Conservation (phyloP, 2,888 invertebrate species). For the Dynastes grantii region DNA sequence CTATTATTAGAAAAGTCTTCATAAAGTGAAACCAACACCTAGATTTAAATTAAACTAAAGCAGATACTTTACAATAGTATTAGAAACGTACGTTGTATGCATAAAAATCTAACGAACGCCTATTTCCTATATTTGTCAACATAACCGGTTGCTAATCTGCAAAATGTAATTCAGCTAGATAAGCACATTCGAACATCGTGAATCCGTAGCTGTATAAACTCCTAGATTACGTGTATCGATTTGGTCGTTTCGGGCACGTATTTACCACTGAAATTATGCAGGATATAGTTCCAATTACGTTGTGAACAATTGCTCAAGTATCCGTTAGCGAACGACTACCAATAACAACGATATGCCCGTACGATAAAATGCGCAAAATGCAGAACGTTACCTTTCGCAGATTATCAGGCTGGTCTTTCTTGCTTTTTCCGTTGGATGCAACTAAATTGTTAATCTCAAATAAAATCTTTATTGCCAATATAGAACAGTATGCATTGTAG, state of each 20-base stretch:
- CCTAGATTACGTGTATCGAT: slow-evolving; percentile 44
- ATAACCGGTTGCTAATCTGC: slow-evolving; percentile 24
- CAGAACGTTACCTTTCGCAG: slow-evolving; percentile 44
- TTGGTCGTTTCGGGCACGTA: slow-evolving; percentile 41
- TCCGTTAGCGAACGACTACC: slow-evolving; percentile 40
- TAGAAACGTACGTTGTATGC: no score
- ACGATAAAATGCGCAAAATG: slow-evolving; percentile 38
- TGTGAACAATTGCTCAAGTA: slow-evolving; percentile 44
- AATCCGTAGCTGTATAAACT: slow-evolving; percentile 34
- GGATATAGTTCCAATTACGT: slow-evolving; percentile 45
- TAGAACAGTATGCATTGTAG: slow-evolving; percentile 17
- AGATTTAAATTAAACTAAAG: no score
- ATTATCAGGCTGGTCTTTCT: slow-evolving; percentile 21
- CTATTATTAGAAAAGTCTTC: no score
- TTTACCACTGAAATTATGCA: slow-evolving; percentile 45
- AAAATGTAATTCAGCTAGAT: slow-evolving; percentile 25
- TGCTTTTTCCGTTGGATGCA: slow-evolving; percentile 13
- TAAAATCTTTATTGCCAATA: slow-evolving; percentile 40
- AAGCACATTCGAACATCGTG: slow-evolving; percentile 34
- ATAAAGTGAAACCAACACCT: no score
- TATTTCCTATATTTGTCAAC: slow-evolving; percentile 28
- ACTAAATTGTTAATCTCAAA: slow-evolving; percentile 35
- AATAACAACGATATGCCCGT: slow-evolving; percentile 32
- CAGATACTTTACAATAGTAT: no score
- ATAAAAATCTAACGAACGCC: neutral